Evolutionary conservation across 2,113 vertebrate genomes (phyloP), one percentile per base, ranked within the genome.

Genomic region (Ptilonorhynchus violaceus): DNA sequence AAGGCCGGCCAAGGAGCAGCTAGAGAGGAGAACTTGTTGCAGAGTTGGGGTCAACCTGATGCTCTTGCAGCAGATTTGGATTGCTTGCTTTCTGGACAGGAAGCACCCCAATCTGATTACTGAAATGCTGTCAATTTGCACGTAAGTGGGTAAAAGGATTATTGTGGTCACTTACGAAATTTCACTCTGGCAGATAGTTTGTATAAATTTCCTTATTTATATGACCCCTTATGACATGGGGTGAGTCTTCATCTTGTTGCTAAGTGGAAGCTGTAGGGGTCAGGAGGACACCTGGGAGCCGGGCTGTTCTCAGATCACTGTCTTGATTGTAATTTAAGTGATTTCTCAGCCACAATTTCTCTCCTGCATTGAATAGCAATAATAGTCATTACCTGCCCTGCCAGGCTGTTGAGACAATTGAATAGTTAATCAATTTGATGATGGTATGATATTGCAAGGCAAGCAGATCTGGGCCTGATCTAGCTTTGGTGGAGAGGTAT

Each of bases 341-440:
- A 76, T 66, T 59, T 53, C 41, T 77, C 50, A 90, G 39, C 6
- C 76, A 56, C 55, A 78, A 33, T 79, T 89, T 87, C 44, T 33
- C 42, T 84, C 84, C 55, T 94, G 63, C 73, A 77, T 27, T 64
- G 79, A 96, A 86, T 22, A 88, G 49, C 39, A 78, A 67, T 78
- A 92, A 92, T 37, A 72, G 42, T 64, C 3, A 4, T 88, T 94
- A 88, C 64, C 30, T 93, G 70, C 58, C n/a, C 47, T 94, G 80
- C 75, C 56, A 42, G 70, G 52, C 59, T 92, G 85, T 78, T 90
- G 79, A 92, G 90, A 96, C 92, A 77, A 86, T 68, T 15, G 55
- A 93, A 72, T n/a, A 75, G 79, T 63, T 96, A 92, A 84, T 83
- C 85, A 90, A 63, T 78, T 60, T 88, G 85, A 88, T 84, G 72